Conservation (phyloP, 2,113 vertebrate species). For the Mustelus asterias region DNA sequence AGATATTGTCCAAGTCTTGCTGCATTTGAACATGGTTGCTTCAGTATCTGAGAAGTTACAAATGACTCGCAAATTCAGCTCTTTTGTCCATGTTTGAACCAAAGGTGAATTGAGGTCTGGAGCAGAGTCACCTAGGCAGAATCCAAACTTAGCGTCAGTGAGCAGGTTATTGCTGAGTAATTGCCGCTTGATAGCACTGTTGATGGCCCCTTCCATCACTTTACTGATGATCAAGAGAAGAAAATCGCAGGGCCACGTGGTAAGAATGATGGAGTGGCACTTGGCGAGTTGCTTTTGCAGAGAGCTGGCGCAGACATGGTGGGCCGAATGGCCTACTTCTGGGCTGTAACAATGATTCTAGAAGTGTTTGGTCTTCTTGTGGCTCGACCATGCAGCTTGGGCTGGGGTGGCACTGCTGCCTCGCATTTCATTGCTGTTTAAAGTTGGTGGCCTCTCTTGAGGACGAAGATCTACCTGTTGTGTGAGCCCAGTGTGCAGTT, state of each 20-base stretch:
- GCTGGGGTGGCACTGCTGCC: neutral
- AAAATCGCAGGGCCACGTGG: neutral
- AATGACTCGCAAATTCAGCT: too few relatives aligned
- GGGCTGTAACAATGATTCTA: neutral
- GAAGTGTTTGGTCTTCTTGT: neutral
- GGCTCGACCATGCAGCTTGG: neutral
- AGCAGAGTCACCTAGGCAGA: too few relatives aligned
- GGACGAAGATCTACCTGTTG: neutral
- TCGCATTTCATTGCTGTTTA: neutral
- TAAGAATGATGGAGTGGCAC: neutral
- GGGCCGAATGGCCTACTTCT: too few relatives aligned
- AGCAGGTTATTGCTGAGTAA: too few relatives aligned
- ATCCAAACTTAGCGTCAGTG: too few relatives aligned
- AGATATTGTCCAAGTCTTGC: too few relatives aligned
- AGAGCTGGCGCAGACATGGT: neutral
- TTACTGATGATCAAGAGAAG: neutral
- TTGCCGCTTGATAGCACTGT: too few relatives aligned
- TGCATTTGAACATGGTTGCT: too few relatives aligned
- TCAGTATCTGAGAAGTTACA: too few relatives aligned
- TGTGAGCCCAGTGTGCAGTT: neutral
- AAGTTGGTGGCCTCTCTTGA: neutral
- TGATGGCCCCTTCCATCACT: too few relatives aligned
- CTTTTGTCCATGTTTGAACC: too few relatives aligned
- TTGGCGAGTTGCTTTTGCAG: neutral
- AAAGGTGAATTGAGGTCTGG: too few relatives aligned